Conservation (phyloP, 1,140 invertebrate genomes). For the Fopius arisanus region DNA sequence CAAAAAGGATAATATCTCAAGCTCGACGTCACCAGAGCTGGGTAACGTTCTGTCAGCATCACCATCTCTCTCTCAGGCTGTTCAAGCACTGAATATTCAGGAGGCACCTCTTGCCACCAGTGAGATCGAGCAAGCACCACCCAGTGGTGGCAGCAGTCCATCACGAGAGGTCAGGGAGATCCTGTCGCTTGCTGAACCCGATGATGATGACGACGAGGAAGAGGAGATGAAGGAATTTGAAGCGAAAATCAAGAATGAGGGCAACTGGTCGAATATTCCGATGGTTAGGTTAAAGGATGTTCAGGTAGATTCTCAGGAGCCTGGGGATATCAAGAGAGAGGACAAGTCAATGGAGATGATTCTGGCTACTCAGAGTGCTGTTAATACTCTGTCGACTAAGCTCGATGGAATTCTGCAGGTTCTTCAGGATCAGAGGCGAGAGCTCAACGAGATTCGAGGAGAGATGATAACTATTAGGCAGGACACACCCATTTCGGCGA, state of each 20-base stretch:
- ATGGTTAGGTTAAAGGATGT: slow-evolving; percentile 46
- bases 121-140: slow-evolving; percentile 58
- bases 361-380: slow-evolving; percentile 39
- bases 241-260: slow-evolving; percentile 31
- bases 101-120: slow-evolving; percentile 51
- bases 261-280: slow-evolving; percentile 64
- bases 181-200: slow-evolving; percentile 68
- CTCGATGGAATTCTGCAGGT: slow-evolving; percentile 50
- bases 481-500: slow-evolving; percentile 51
- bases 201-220: slow-evolving; percentile 49
- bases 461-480: slow-evolving; percentile 57
- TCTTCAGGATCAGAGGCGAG: slow-evolving; percentile 52
- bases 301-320: slow-evolving; percentile 37
- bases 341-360: slow-evolving; percentile 42
- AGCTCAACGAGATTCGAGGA: slow-evolving; percentile 50
- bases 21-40: slow-evolving; percentile 51
- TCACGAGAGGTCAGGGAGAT: slow-evolving; percentile 87
- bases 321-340: slow-evolving; percentile 32
- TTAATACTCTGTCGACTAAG: slow-evolving; percentile 48
- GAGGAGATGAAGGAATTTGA: slow-evolving; percentile 43
- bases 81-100: slow-evolving; percentile 46
- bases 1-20: slow-evolving; percentile 60
- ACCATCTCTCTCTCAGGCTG: slow-evolving; percentile 52
- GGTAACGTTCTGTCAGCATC: slow-evolving; percentile 51
- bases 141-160: slow-evolving; percentile 81